Percentiles rank a stretch among this genome's conserved stretches.
Conservation (phyloP, 2,888 invertebrate genomes). For the Laothoe populi region DNA sequence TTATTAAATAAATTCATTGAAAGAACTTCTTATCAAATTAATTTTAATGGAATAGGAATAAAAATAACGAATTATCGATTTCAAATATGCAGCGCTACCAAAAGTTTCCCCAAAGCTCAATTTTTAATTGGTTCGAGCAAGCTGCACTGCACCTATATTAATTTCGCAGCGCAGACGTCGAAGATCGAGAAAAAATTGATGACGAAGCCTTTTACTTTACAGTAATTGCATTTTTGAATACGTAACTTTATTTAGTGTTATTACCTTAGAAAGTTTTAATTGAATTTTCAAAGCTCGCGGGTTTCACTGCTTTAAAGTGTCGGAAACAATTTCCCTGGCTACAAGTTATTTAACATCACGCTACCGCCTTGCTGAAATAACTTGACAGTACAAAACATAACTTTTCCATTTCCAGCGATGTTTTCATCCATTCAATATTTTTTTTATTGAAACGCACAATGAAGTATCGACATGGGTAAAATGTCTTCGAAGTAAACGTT, state of each 20-base stretch:
- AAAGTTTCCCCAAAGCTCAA: constrained; percentile 46
- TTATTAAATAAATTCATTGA: background rate
- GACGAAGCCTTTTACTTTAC: constrained; percentile 38
- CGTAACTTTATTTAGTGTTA: constrained; percentile 33
- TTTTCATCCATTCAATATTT: background rate
- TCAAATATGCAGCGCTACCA: constrained; percentile 36
- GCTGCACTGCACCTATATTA: constrained; percentile 43
- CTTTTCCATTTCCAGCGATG: constrained; percentile 28
- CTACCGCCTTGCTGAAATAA: constrained; percentile 6
- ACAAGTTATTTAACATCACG: constrained; percentile 23
- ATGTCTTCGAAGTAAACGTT: too few species aligned
- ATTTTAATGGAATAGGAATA: constrained; percentile 24
- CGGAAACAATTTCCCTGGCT: constrained; percentile 14
- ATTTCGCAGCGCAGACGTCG: constrained; percentile 48
- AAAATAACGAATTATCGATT: constrained; percentile 37
- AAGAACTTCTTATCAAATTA: constrained; percentile 16
- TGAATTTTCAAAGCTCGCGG: constrained; percentile 22
- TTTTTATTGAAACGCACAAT: too few species aligned
- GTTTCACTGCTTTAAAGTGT: constrained; percentile 15
- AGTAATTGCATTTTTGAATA: constrained; percentile 46
- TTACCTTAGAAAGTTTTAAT: constrained; percentile 33
- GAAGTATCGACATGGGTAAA: too few species aligned
- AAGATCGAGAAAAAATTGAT: constrained; percentile 42
- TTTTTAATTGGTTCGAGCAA: constrained; percentile 50
- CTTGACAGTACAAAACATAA: constrained; percentile 16